Base-by-base conservation (phyloP, 30 jellyfish, hydroid and myxozoan species). In the Haliclystus octoradiatus region DNA sequence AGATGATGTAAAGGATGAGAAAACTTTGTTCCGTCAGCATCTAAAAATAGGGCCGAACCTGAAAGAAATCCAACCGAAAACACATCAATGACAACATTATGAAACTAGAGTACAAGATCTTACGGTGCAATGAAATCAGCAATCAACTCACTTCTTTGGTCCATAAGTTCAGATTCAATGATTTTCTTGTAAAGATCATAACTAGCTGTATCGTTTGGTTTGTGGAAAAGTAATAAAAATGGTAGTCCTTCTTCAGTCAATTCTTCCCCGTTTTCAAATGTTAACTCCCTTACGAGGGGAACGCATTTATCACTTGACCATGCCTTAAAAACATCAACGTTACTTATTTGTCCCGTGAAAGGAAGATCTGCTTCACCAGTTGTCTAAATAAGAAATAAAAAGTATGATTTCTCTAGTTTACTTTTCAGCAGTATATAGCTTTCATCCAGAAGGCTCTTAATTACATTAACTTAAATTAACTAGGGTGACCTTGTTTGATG, bases 171-270 rank as follows among this genome's bases (percentile, higher is more conserved):
- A 61, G 67, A 71, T 27, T 80, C 72, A 13, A 92, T 90, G 25
- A 85, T 83, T n/a, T 61, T 82, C 49, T 73, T 92, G 78, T 30
- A 92, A 22, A 71, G 89, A 29, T 78, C 74, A 23, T 78, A 29
- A 70, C 93, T 78, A 24, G 62, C 81, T 22, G 52, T 62, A 63
- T 84, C 95, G 28, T 77, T 88, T 7, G 94, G 92, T 28, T 74
- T 78, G 80, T 92, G 94, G 72, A 92, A 92, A 22, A 84, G 88
- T 30, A 92, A 34, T 74, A 92, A 68, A 53, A 92, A 92, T n/a
- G 99, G 99, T 31, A 92, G 60, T 19, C 99, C 99, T 61, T 92
- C 99, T 74, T 92, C 95, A 3, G 99, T 92, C 40, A 92, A 73
- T 68, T 92, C 96, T 75, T 92, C 99, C 19, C 95, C 99, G 69